Conservation (phyloP, 2,113 vertebrate genomes). For the Tragelaphus buxtoni region DNA sequence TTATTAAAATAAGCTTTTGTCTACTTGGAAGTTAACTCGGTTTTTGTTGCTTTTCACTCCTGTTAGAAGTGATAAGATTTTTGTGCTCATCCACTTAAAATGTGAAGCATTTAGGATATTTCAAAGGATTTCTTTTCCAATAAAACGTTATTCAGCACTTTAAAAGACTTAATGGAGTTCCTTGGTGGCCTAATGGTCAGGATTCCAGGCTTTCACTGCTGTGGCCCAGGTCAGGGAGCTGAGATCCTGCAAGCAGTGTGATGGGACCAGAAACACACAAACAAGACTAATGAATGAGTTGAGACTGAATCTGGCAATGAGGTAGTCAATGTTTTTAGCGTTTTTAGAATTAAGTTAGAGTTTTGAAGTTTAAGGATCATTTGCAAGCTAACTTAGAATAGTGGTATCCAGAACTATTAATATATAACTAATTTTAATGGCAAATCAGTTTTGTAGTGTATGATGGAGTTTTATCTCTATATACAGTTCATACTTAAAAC, state of each 20-base stretch:
- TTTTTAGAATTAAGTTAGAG: background rate
- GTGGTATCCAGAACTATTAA: background rate
- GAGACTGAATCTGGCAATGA: background rate
- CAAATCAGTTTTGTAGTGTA: constrained; percentile 11
- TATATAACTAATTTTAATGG: constrained; percentile 30
- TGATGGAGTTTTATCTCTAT: background rate
- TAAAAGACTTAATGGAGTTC: background rate
- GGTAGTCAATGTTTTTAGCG: background rate
- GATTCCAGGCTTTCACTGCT: background rate
- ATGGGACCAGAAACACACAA: background rate
- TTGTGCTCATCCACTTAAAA: background rate
- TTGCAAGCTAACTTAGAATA: constrained; percentile 35
- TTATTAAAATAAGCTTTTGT: background rate
- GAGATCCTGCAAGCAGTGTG: background rate
- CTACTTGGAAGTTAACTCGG: background rate
- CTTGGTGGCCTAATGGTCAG: background rate
- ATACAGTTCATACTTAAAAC: background rate
- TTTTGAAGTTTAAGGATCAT: constrained; percentile 18
- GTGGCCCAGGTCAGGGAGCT: background rate
- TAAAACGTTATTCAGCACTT: background rate
- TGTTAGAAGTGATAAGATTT: background rate
- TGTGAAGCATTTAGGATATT: background rate
- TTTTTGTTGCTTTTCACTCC: background rate
- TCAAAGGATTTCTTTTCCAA: background rate
- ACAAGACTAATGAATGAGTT: background rate